Percentiles rank a stretch among this genome's conserved stretches.
These are phyloP conservation scores for Callitettix versicolor DNA, from an alignment of 1,140 invertebrate species.

Conservation along the genomic window DNA sequence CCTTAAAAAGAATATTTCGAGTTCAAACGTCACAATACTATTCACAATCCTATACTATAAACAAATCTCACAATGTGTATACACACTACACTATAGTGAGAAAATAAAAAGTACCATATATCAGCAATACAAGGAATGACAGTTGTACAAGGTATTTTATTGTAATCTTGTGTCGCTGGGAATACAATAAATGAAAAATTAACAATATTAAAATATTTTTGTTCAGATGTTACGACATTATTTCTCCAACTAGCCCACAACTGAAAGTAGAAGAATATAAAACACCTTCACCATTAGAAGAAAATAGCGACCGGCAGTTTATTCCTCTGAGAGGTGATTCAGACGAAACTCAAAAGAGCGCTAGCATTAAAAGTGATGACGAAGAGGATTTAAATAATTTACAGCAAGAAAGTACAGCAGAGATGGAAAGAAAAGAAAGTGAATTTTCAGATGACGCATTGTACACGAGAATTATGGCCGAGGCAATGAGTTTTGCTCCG, in stretches of 20 bases:
- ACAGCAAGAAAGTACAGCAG: not conserved
- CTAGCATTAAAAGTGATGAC: not conserved
- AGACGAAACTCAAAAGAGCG: not conserved
- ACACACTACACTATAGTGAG: too few species aligned
- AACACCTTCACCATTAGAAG: constrained; percentile 7
- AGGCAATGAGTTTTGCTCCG: constrained; percentile 25
- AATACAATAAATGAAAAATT: too few species aligned
- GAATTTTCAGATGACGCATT: constrained; percentile 20
- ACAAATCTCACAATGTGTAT: too few species aligned
- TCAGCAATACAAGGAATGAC: too few species aligned
- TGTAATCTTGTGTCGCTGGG: too few species aligned
- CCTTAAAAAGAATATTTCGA: too few species aligned
- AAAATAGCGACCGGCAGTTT: not conserved
- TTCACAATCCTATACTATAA: too few species aligned
- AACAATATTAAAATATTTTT: not conserved
- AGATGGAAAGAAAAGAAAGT: not conserved
- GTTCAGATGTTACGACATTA: constrained; percentile 9
- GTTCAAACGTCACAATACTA: too few species aligned
- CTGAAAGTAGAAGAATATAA: constrained; percentile 2
- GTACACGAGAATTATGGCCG: constrained; percentile 26
- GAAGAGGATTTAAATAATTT: not conserved
- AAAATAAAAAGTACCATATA: too few species aligned
- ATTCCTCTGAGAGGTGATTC: constrained; percentile 11
- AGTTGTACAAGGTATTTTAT: too few species aligned
- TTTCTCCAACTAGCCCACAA: constrained; percentile 9